A percentile compares a stretch with the other conserved stretches of the same genome.
Evolutionary conservation across 1,140 invertebrate species (phyloP).

Genomic region (Forficula auricularia): DNA sequence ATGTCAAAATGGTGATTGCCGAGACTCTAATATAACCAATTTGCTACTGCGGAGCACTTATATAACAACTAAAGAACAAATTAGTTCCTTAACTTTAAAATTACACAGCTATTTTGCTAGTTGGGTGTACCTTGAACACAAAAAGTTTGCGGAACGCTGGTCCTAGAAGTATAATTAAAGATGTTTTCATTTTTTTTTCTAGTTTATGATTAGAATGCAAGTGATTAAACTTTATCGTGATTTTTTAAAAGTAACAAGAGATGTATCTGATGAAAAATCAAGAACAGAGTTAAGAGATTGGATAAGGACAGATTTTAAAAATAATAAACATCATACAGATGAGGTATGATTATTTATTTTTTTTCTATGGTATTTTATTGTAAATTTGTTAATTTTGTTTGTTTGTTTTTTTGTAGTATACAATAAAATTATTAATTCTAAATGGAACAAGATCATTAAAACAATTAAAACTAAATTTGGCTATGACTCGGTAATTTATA

Average conservation of each 20-base stretch:
- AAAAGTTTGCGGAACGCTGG: too few relatives aligned
- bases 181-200: conserved; percentile 17
- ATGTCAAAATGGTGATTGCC: too few relatives aligned
- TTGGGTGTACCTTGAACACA: too few relatives aligned
- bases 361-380: conserved; percentile 1
- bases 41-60: too few relatives aligned
- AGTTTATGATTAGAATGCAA: conserved; percentile 59
- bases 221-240: conserved; percentile 56
- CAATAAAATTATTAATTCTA: conserved; percentile 50
- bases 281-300: conserved; percentile 44
- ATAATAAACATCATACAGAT: conserved; percentile 44
- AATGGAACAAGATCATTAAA: conserved; percentile 46
- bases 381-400: conserved; percentile 3
- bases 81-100: too few relatives aligned
- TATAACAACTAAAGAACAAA: too few relatives aligned
- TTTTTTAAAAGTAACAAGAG: conserved; percentile 43
- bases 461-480: conserved; percentile 43
- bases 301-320: conserved; percentile 49
- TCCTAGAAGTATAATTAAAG: too few relatives aligned
- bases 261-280: conserved; percentile 43
- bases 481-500: conserved; percentile 25
- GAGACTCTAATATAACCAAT: too few relatives aligned
- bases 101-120: too few relatives aligned
- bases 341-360: conserved; percentile 25
- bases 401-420: conserved; percentile 19